Evolutionary conservation across 2,888 invertebrate species (phyloP), one percentile per base, ranked within the genome.

Genomic region (Callinectes sapidus): DNA sequence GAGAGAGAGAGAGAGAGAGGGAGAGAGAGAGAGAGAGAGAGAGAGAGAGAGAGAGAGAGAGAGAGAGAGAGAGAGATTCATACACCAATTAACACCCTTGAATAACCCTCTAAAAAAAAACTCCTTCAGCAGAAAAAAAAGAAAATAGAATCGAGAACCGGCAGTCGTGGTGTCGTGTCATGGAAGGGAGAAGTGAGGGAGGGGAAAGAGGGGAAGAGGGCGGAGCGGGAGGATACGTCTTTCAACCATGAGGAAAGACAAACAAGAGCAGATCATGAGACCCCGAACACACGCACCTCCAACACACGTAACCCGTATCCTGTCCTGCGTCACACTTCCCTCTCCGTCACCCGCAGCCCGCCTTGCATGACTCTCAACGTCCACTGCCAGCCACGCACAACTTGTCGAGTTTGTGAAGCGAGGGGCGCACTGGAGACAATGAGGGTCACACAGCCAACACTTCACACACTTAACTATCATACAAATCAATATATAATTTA

Each of bases 1-100:
- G 86, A 86, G 86, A 86, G 86, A 86, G 86, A 86, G 86, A 86
- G 86, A 86, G 86, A 86, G 86, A 86, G 86, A 86, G 86, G 39
- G 86, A 86, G 86, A 86, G 71, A 71, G 71, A 71, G 71, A 71
- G 71, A 71, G 71, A 71, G 71, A 71, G 71, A 71, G 71, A 71
- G 71, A 71, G 71, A 71, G 71, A 66, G 71, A 71, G 71, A 71
- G 71, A 71, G 71, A 71, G 71, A 71, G 71, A 71, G 71, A 71
- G 71, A 71, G 71, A 71, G 71, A 61, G 61, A 71, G 71, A 81
- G 81, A 81, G 81, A 81, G 32, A 2, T 32, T 35, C 13, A 5
- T 16, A 81, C 28, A 14, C 35, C 13, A 81, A 35, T 81, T 35
- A 35, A 81, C 8, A 32, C 81, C 14, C 32, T 81, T 81, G 35